A percentile compares a stretch with the other conserved stretches of the same genome.
Evolutionary conservation across 2,888 invertebrate species (phyloP).

Genomic region (Drosophila subsilvestris): DNA sequence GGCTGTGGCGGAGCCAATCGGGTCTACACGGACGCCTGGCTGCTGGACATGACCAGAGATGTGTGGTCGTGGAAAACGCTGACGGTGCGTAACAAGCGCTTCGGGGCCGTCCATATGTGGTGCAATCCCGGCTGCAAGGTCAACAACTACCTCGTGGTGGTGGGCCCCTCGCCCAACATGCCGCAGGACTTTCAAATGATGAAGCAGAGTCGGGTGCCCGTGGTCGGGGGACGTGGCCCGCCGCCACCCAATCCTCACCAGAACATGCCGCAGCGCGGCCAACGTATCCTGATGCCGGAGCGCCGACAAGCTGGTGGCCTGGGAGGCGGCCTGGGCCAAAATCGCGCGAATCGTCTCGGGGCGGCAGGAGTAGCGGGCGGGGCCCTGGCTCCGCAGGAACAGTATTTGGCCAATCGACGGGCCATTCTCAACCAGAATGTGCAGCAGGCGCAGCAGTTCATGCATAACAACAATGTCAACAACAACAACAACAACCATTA

Average conservation of each 20-base stretch:
- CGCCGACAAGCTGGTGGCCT: constrained; percentile 46
- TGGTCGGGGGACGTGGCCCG: constrained; percentile 67
- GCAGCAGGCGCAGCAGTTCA: constrained; percentile 73
- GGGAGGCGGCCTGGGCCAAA: constrained; percentile 57
- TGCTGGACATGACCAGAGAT: constrained; percentile 89
- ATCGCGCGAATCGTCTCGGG: constrained; percentile 66
- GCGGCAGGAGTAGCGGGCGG: constrained; percentile 49
- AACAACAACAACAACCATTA: constrained; percentile 75
- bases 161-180: constrained; percentile 84
- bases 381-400: constrained; percentile 74
- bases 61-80: constrained; percentile 91
- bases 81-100: constrained; percentile 90
- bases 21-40: constrained; percentile 95
- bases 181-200: constrained; percentile 84
- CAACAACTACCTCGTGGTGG: constrained; percentile 90
- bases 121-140: constrained; percentile 94
- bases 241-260: constrained; percentile 51
- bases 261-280: constrained; percentile 44
- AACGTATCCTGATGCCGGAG: constrained; percentile 47
- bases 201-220: constrained; percentile 81
- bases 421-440: constrained; percentile 81
- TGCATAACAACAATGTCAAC: constrained; percentile 78
- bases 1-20: constrained; percentile 95
- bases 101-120: constrained; percentile 95
- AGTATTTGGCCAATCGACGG: constrained; percentile 80